A percentile compares a stretch with the other conserved stretches of the same genome.
Conservation (phyloP, 1,140 invertebrate genomes). For the Eriosoma lanigerum region DNA sequence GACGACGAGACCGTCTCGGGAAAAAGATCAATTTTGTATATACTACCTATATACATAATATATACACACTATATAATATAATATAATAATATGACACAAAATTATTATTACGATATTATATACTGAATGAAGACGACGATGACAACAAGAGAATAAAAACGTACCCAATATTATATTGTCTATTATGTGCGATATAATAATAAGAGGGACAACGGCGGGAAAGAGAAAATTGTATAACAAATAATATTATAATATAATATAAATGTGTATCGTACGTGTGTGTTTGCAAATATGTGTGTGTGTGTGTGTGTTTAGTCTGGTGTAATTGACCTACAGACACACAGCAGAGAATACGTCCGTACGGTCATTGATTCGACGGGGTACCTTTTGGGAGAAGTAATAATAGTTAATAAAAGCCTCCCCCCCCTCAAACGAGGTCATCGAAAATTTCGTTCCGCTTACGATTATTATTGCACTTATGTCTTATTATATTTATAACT, state of each 20-base stretch:
- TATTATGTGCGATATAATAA: no score
- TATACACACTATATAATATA: no score
- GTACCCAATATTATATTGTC: no score
- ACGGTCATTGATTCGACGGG: constrained; percentile 44
- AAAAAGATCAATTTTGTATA: background rate
- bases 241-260: background rate
- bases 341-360: background rate
- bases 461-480: no score
- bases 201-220: background rate
- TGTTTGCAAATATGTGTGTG: background rate
- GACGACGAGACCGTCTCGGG: background rate
- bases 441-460: constrained; percentile 17
- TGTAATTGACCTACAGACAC: constrained; percentile 50
- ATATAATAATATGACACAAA: background rate
- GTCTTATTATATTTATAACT: no score
- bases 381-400: constrained; percentile 36
- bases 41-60: background rate
- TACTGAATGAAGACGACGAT: no score
- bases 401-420: background rate
- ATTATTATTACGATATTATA: no score
- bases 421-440: constrained; percentile 21
- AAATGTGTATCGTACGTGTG: background rate
- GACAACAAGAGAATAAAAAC: no score
- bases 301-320: constrained; percentile 15
- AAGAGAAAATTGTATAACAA: constrained; percentile 9